Base-by-base conservation (phyloP, 2,888 invertebrate species). In the Oasisia sp. region DNA sequence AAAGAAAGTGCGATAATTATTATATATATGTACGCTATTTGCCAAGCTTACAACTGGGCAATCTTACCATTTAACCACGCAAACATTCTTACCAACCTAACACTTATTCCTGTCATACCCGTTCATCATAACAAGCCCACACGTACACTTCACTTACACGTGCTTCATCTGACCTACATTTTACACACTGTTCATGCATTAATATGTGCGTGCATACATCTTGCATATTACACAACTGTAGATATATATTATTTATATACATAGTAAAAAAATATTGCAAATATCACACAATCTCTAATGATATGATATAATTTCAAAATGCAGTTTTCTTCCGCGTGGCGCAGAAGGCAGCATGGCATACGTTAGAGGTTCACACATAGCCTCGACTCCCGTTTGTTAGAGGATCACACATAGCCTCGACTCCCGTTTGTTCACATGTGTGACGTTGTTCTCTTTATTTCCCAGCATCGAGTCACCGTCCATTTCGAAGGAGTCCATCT, bases 161-260 rank as follows among this genome's bases (percentile, higher is more conserved):
- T 74, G 74, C 27, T 74, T 74, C 7, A 74, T 74, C 7, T 74
- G 74, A 74, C 74, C 74, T 74, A n/a, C 5, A 27, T 27, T 7
- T 27, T 74, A 74, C n/a, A 74, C n/a, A 74, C 74, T 74, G 74
- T 74, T 27, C 74, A 74, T n/a, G 27, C 74, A 74, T 74, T 27
- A n/a, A 74, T 74, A 74, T 74, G 74, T 74, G 74, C 74, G 74
- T 74, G 74, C 74, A 27, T 74, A 74, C 74, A 19, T 74, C 74
- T 74, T 74, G 74, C 74, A 74, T 74, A 74, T 74, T 74, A 74
- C 74, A 74, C 74, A 74, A 74, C 74, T 74, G 74, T 74, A 74
- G 74, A 74, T 74, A 74, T 74, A 19, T 50, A 50, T 50, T 12
- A 12, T 12, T 50, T 74, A 74, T 74, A 74, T 74, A 74, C 74